Base-by-base conservation (phyloP, 2,888 invertebrate genomes). In the Lampropteryx suffumata region DNA sequence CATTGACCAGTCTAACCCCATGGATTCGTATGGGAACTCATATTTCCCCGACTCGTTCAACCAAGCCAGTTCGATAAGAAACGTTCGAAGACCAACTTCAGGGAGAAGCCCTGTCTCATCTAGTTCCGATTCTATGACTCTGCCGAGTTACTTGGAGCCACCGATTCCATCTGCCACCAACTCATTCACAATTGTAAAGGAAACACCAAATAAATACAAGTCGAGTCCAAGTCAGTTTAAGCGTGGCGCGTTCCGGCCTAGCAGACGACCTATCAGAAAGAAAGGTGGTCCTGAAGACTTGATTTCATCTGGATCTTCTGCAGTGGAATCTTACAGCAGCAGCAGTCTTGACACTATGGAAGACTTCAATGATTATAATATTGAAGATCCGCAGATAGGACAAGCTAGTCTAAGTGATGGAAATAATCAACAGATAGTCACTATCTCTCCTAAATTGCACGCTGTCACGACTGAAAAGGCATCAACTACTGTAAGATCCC, bases 141-240 rank as follows among this genome's bases (percentile, higher is more conserved):
- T 91, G 33, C 90, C 91, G 2, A 91, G 90, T 57, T 91, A 79
- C 53, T 71, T 91, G 50, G 91, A 91, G 64, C 91, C 91, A 3
- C 91, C 91, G 0, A 86, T 82, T 1, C 90, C 84, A 21, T 79
- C 83, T 6, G 81, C 83, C 0, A 71, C 84, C 13, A 71, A 81
- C 8, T 74, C 82, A 0, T 85, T 84, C 54, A 69, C 76, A 7
- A 84, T 82, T 48, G 65, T 72, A 2, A 87, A 87, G 56, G 86
- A 89, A 4, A 61, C 61, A 21, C 65, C 73, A 11, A 76, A 67
- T 21, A 89, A 89, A 62, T 84, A 73, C 41, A 90, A 90, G 67
- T 63, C 69, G 2, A 67, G 71, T 1, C 76, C 76, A 12, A 80
- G 67, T 39, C 80, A 82, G 28, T 86, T 83, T 30, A 90, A 90